These are phyloP conservation scores for Sphaerophoria taeniata DNA, from an alignment of 2,888 invertebrate genomes.

Conservation along the genomic window DNA sequence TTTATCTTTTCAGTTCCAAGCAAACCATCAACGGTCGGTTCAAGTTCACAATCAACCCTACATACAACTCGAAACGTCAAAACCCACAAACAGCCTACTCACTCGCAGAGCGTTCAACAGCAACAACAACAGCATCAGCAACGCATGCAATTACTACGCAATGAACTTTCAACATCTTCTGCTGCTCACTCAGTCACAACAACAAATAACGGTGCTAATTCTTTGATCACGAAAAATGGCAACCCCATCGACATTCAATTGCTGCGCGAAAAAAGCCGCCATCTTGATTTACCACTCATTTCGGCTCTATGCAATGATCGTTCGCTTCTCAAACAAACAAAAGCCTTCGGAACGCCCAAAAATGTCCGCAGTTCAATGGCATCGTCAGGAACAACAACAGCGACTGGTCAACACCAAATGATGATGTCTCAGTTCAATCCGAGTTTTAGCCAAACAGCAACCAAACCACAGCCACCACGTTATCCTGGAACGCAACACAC, in stretches of 20 bases:
- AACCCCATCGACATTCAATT: constrained; percentile 89
- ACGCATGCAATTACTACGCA: constrained; percentile 59
- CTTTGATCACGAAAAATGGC: constrained; percentile 81
- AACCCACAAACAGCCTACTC: constrained; percentile 77
- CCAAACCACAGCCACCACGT: constrained; percentile 56
- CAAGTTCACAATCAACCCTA: constrained; percentile 65
- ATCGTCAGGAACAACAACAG: constrained; percentile 31
- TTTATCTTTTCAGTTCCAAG: constrained; percentile 79
- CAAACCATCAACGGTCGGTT: constrained; percentile 77
- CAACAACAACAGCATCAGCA: constrained; percentile 58
- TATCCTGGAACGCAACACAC: constrained; percentile 75
- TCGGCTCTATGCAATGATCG: constrained; percentile 97
- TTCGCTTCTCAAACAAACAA: constrained; percentile 93
- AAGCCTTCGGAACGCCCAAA: constrained; percentile 92
- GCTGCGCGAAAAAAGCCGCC: constrained; percentile 93
- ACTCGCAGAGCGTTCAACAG: constrained; percentile 51
- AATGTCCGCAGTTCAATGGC: constrained; percentile 81
- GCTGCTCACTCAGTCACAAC: constrained; percentile 51
- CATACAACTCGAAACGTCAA: constrained; percentile 76
- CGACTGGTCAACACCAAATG: constrained; percentile 27
- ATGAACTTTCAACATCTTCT: constrained; percentile 49
- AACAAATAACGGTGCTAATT: constrained; percentile 78
- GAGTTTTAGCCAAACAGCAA: constrained; percentile 57
- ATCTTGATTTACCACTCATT: constrained; percentile 95
- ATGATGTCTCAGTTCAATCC: constrained; percentile 60